A percentile compares a stretch with the other conserved stretches of the same genome.
Evolutionary conservation across 2,797 vertebrate species (phyloP).

Genomic region (Sylvilagus floridanus): DNA sequence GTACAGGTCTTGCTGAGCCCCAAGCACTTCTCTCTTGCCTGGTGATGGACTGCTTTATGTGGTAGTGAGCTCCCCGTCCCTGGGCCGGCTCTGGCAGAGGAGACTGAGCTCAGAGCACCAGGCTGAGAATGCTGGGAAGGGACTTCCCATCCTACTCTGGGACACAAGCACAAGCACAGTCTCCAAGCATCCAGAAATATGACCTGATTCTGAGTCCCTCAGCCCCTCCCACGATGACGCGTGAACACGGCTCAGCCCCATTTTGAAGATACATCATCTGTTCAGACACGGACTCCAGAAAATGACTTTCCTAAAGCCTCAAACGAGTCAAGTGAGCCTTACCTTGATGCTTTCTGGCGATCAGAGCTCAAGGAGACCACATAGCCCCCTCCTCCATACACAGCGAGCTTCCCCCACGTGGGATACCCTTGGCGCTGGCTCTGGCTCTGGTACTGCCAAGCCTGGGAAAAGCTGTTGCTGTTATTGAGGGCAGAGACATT

Average conservation of each 20-base stretch:
- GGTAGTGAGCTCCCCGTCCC: background rate
- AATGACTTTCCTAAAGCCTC: background rate
- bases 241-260: background rate
- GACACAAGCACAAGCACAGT: background rate
- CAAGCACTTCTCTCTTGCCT: background rate
- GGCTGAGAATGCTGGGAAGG: background rate
- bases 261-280: background rate
- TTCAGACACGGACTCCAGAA: background rate
- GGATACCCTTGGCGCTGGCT: constrained; percentile 89
- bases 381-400: constrained; percentile 96
- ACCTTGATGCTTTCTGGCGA: constrained; percentile 91
- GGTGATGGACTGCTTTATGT: background rate
- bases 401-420: constrained; percentile 92
- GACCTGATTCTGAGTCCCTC: background rate
- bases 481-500: constrained; percentile 83
- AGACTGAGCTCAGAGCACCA: background rate
- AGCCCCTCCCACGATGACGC: background rate
- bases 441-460: constrained; percentile 95
- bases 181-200: constrained; percentile 3
- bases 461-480: constrained; percentile 81
- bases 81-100: background rate
- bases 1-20: background rate
- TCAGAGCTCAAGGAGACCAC: constrained; percentile 92
- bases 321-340: constrained; percentile 21
- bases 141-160: background rate